Conservation (phyloP, 2,797 vertebrate genomes). For the Onychomys arenicola region DNA sequence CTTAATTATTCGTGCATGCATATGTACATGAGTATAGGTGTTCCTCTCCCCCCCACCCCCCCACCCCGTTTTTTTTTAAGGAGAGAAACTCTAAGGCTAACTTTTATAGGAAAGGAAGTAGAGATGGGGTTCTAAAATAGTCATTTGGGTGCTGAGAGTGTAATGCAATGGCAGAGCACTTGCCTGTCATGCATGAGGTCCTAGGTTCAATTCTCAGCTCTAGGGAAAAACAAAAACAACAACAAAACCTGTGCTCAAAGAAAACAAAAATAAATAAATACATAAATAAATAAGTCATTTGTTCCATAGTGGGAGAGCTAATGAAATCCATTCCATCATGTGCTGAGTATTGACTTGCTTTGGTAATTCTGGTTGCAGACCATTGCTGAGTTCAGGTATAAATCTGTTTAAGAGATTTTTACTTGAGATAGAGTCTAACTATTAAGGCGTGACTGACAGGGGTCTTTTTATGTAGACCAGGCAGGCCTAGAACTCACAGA, state of each 20-base stretch:
- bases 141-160: not conserved
- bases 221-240: too few species aligned
- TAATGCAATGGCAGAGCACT: too few species aligned
- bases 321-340: not conserved
- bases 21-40: too few species aligned
- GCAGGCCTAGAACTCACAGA: not conserved
- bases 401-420: slow-evolving; percentile 22
- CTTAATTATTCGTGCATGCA: not conserved
- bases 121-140: not conserved
- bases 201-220: too few species aligned
- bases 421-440: not conserved
- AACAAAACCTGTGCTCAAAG: too few species aligned
- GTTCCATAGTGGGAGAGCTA: not conserved
- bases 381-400: slow-evolving; percentile 9
- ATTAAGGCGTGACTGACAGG: not conserved
- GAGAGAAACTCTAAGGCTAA: not conserved
- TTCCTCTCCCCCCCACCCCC: too few species aligned
- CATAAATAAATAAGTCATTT: too few species aligned
- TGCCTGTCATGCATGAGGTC: too few species aligned
- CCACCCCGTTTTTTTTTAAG: too few species aligned
- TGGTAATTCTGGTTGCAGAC: slow-evolving; percentile 1
- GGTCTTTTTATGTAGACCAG: not conserved
- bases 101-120: slow-evolving; percentile 26
- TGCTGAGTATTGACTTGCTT: not conserved
- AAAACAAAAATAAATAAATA: too few species aligned